These are phyloP conservation scores for Tolmerus cingulatus DNA, from an alignment of 2,888 invertebrate species.

Conservation along the genomic window DNA sequence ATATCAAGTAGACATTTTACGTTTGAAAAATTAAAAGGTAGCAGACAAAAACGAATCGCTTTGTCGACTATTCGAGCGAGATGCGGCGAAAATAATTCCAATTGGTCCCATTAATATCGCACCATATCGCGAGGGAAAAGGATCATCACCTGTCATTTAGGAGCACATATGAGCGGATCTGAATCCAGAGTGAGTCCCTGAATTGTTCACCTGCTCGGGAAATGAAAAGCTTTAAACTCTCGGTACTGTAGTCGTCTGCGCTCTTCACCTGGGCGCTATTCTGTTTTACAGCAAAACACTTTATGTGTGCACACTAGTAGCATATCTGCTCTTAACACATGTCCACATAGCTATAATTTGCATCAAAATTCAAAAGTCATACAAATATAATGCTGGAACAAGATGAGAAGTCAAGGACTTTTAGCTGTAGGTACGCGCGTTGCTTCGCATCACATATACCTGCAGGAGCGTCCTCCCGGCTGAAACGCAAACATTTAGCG, in stretches of 20 bases:
- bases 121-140: background rate
- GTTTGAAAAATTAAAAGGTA: background rate
- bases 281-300: background rate
- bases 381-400: background rate
- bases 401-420: slow-evolving; percentile 28
- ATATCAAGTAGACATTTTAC: background rate
- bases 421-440: background rate
- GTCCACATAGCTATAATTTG: background rate
- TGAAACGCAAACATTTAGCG: background rate
- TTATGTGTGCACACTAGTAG: background rate
- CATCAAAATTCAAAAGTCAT: background rate
- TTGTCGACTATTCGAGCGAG: background rate
- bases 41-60: background rate
- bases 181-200: background rate
- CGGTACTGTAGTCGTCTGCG: background rate
- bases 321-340: background rate
- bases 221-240: slow-evolving; percentile 1
- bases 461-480: background rate
- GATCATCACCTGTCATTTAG: background rate
- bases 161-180: background rate
- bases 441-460: background rate
- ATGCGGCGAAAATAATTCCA: background rate
- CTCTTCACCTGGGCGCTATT: background rate
- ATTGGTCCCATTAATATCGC: background rate
- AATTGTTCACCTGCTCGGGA: background rate